A percentile compares a stretch with the other conserved stretches of the same genome.
These are phyloP conservation scores for Megamerina dolium DNA, from an alignment of 2,888 invertebrate species.

Conservation along the genomic window DNA sequence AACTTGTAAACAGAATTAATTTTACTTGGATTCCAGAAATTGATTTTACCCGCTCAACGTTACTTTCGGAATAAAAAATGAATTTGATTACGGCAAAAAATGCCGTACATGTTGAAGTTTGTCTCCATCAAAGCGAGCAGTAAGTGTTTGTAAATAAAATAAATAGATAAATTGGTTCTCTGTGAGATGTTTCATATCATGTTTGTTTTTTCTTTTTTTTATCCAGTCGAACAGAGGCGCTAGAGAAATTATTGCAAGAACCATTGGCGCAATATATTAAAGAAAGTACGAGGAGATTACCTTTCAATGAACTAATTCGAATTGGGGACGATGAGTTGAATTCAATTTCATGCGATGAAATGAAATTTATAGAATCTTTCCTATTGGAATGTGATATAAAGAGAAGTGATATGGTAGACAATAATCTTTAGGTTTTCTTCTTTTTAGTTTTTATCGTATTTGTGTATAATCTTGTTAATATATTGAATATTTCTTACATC, in stretches of 20 bases:
- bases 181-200: too few species aligned
- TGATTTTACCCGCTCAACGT: too few species aligned
- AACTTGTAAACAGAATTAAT: not conserved
- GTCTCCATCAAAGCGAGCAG: conserved; percentile 25
- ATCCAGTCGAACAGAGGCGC: conserved; percentile 23
- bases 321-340: conserved; percentile 7
- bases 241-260: conserved; percentile 21
- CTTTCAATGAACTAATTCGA: conserved; percentile 17
- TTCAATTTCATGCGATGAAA: too few species aligned
- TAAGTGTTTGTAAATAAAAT: conserved; percentile 19
- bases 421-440: not conserved
- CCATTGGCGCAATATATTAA: conserved; percentile 19
- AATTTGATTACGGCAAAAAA: conserved; percentile 24
- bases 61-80: too few species aligned
- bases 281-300: conserved; percentile 10
- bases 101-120: conserved; percentile 35
- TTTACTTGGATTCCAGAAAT: too few species aligned
- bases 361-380: conserved; percentile 24
- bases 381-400: conserved; percentile 29
- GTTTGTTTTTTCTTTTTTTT: not conserved
- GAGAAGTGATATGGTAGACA: conserved; percentile 18
- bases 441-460: not conserved
- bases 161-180: too few species aligned
- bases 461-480: not conserved
- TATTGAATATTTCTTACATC: not conserved